Evolutionary conservation across 2,113 vertebrate genomes (phyloP).

Genomic region (Ailurus styani): DNA sequence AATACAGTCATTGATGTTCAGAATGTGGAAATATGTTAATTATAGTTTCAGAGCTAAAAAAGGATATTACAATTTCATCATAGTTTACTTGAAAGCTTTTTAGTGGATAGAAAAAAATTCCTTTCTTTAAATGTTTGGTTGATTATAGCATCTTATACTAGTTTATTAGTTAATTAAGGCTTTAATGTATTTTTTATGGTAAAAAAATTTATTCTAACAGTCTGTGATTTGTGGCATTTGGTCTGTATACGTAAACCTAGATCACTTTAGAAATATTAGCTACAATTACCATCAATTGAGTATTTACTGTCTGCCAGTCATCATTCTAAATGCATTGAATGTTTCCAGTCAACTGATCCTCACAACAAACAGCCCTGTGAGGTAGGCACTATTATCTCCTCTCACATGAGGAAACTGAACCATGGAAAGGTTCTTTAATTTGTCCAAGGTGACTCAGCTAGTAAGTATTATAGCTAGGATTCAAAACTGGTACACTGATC

Average conservation of each 20-base stretch:
- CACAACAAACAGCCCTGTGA: not conserved
- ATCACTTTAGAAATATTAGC: slow-evolving; percentile 33
- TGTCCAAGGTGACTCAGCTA: not conserved
- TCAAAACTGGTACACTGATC: slow-evolving; percentile 4
- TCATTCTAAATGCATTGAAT: not conserved
- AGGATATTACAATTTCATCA: not conserved
- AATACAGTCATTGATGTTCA: not conserved
- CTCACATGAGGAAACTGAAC: slow-evolving; percentile 5
- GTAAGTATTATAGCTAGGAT: not conserved
- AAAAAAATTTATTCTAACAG: not conserved
- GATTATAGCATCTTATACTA: not conserved
- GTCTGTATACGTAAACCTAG: not conserved
- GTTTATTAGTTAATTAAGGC: not conserved
- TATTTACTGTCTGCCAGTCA: not conserved
- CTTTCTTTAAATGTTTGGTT: slow-evolving; percentile 41
- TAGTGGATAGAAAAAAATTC: not conserved
- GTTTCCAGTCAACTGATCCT: not conserved
- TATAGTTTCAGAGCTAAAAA: not conserved
- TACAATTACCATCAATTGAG: not conserved
- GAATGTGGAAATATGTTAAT: not conserved
- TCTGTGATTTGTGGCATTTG: slow-evolving; percentile 10
- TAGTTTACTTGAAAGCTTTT: slow-evolving; percentile 44
- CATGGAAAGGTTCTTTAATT: not conserved
- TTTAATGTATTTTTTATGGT: slow-evolving; percentile 10
- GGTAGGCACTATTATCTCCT: not conserved